These are phyloP conservation scores for Glaucidium brasilianum DNA, from an alignment of 2,113 vertebrate genomes.

Conservation along the genomic window DNA sequence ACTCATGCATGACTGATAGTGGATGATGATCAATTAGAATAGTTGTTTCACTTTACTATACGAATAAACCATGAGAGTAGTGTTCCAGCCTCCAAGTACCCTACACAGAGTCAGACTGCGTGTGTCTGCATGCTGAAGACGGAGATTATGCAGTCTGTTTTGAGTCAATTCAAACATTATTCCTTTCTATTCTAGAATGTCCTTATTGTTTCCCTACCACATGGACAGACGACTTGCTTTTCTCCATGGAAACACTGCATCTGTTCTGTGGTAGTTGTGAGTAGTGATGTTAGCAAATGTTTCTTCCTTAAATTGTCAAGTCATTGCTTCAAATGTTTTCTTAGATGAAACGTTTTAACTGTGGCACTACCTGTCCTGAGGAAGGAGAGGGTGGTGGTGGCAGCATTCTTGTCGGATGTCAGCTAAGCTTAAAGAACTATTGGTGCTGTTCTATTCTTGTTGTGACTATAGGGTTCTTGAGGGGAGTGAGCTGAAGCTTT, in stretches of 20 bases:
- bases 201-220: not conserved
- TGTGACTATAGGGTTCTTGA: not conserved
- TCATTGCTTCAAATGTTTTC: not conserved
- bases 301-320: not conserved
- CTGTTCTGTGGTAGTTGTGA: accelerated
- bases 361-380: not conserved
- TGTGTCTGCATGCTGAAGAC: not conserved
- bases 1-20: accelerated
- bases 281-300: not conserved
- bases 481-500: not conserved
- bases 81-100: not conserved
- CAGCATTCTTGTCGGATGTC: not conserved
- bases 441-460: not conserved
- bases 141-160: not conserved
- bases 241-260: constrained; percentile 10
- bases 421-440: not conserved
- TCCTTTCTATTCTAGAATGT: not conserved
- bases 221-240: not conserved
- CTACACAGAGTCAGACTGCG: not conserved
- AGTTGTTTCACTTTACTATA: not conserved
- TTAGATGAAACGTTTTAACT: accelerated
- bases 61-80: not conserved
- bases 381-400: not conserved
- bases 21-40: not conserved
- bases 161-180: not conserved